These are phyloP conservation scores for Hyperoplus lanceolatus DNA, from an alignment of 2,797 vertebrate genomes.

Conservation along the genomic window DNA sequence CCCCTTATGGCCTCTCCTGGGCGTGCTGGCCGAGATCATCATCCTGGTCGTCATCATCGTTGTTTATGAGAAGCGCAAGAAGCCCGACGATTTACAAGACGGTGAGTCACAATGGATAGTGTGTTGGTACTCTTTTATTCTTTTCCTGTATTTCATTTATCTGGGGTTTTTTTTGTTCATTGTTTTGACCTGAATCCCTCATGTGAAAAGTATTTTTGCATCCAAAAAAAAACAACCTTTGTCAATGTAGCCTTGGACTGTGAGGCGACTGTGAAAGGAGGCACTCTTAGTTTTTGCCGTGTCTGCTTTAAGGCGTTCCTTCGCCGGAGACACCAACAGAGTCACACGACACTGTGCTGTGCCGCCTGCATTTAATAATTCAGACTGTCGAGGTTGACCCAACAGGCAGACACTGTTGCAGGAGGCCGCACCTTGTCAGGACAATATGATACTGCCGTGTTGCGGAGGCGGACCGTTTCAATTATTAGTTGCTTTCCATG, in stretches of 20 bases:
- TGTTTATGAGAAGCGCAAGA: constrained; percentile 98
- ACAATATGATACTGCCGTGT: constrained; percentile 72
- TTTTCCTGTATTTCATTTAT: constrained; percentile 4
- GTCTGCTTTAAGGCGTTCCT: constrained; percentile 29
- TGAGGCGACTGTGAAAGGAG: not conserved
- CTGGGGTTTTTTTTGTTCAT: constrained; percentile 1
- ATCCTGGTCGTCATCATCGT: constrained; percentile 97
- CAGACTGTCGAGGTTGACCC: constrained; percentile 61
- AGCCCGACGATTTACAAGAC: constrained; percentile 96
- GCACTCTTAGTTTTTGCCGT: not conserved
- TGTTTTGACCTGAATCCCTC: not conserved
- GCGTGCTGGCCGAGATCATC: constrained; percentile 95
- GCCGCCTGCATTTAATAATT: constrained; percentile 77
- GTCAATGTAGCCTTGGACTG: not conserved
- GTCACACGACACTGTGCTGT: constrained; percentile 64
- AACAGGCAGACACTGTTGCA: constrained; percentile 67
- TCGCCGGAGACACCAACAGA: constrained; percentile 13
- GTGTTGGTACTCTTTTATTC: constrained; percentile 17
- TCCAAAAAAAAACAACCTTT: not conserved
- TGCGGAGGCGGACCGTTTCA: constrained; percentile 64
- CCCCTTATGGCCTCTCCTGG: constrained; percentile 97
- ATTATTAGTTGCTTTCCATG: constrained; percentile 78
- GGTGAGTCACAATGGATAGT: constrained; percentile 86
- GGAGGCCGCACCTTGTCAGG: constrained; percentile 69
- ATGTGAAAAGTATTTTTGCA: not conserved